Evolutionary conservation across 2,113 vertebrate genomes (phyloP).

Genomic region (Corythornis vintsioides): DNA sequence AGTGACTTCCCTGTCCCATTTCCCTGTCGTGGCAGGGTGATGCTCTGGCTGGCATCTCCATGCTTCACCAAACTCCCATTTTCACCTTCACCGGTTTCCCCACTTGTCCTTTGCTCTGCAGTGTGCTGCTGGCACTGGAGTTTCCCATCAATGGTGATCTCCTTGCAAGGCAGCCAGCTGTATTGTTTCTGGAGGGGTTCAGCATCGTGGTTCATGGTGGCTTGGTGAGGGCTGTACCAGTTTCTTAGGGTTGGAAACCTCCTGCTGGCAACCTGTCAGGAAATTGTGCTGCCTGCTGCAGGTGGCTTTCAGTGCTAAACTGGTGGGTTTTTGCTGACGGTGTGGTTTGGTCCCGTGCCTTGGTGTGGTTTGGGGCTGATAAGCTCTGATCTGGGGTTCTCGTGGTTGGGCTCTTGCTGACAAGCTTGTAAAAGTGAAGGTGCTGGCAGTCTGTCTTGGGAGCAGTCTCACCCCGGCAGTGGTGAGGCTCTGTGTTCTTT

Average conservation of each 20-base stretch:
- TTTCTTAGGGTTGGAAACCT: neutral
- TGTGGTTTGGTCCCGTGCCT: accelerated
- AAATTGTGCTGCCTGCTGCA: neutral
- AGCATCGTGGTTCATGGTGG: accelerated
- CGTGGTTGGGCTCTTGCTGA: accelerated
- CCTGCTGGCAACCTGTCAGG: neutral
- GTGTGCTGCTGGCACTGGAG: accelerated
- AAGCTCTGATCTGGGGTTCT: neutral
- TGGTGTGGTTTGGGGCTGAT: neutral
- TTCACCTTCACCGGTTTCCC: neutral
- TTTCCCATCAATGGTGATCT: neutral
- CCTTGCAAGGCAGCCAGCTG: neutral
- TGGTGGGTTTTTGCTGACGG: neutral
- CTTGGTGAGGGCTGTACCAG: neutral
- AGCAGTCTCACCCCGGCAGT: accelerated
- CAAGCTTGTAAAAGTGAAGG: neutral
- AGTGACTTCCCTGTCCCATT: neutral
- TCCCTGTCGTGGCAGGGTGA: neutral
- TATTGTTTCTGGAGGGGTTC: neutral
- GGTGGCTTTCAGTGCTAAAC: neutral
- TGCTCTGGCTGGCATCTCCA: neutral
- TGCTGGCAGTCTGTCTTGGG: neutral
- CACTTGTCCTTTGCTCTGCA: neutral
- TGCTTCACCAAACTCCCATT: neutral
- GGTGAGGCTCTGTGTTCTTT: neutral